Evolutionary conservation across 1,140 invertebrate species (phyloP), one percentile per base, ranked within the genome.

Genomic region (Leguminivora glycinivorella): DNA sequence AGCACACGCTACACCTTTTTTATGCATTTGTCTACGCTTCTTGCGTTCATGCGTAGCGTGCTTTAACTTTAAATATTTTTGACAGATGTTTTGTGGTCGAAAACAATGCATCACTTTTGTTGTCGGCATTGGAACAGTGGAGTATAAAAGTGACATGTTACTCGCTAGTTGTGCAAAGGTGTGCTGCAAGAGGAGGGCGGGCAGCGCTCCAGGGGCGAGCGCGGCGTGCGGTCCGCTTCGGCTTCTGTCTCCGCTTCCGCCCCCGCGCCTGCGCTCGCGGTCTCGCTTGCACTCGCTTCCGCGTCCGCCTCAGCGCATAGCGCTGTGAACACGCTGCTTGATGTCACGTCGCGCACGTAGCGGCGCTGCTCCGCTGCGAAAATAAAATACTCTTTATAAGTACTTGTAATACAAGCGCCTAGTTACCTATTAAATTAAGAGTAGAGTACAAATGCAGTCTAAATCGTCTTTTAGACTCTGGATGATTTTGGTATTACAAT

Each of bases 301-400:
- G 80, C 75, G 40, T 31, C 70, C 43, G 68, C 71, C 52, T 67
- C 34, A 14, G 67, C 80, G 75, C 84, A 82, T 75, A 89, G 71
- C 6, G 88, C 78, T 67, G 81, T 70, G 77, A 88, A 84, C 76
- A 87, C 83, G 56, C 68, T 78, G 79, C 84, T 88, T 0, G 81
- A 72, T 0, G 87, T 83, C 76, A 89, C 87, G 79, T 89, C 88
- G 73, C 82, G 85, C 70, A 90, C 88, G 79, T 78, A 88, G 14
- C 88, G 83, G 60, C 83, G 82, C 77, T 90, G 88, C 75, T 86
- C 86, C 66, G 83, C 88, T 90, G 84, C 24, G n/a, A 87, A 83
- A 52, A 58, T 10, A 56, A 43, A 14, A 43, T 43, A 43, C 6
- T 43, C 5, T 17, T 43, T 43, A 43, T 43, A 43, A 17, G n/a